A percentile compares a stretch with the other conserved stretches of the same genome.
Conservation (phyloP, 1,140 invertebrate species). For the Drosophila aff. region DNA sequence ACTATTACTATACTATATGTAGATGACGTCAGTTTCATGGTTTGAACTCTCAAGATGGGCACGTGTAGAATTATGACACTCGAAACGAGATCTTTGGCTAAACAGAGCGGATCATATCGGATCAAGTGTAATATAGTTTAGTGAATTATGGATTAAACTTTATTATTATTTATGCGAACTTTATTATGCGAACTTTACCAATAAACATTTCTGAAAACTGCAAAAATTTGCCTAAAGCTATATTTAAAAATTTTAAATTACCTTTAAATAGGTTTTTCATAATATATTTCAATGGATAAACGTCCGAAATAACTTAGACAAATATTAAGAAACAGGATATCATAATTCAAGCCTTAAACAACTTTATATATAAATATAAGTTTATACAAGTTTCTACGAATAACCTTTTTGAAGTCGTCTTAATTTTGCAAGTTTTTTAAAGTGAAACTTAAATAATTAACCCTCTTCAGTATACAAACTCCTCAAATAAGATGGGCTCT, state of each 20-base stretch:
- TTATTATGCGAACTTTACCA: too few relatives aligned
- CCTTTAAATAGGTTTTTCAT: too few relatives aligned
- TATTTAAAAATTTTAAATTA: background rate
- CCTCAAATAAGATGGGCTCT: conserved; percentile 2
- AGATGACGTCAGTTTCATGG: conserved; percentile 19
- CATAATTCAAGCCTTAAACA: background rate
- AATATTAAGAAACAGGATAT: background rate
- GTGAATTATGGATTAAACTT: background rate
- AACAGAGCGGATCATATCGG: background rate
- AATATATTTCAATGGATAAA: background rate
- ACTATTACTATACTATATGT: background rate
- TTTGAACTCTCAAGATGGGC: conserved; percentile 10
- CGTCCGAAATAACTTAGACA: background rate
- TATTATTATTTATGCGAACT: too few relatives aligned
- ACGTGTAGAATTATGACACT: conserved; percentile 17
- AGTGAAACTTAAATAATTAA: conserved; percentile 13
- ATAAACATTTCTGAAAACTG: too few relatives aligned
- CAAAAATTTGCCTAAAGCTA: background rate
- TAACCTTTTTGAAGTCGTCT: background rate
- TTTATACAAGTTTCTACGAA: background rate
- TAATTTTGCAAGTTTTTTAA: background rate
- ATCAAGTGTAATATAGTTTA: background rate
- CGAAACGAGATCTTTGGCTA: background rate
- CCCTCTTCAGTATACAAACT: background rate
- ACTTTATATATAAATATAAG: background rate